Evolutionary conservation across 1,140 invertebrate genomes (phyloP).

Genomic region (Anastatus disparis): DNA sequence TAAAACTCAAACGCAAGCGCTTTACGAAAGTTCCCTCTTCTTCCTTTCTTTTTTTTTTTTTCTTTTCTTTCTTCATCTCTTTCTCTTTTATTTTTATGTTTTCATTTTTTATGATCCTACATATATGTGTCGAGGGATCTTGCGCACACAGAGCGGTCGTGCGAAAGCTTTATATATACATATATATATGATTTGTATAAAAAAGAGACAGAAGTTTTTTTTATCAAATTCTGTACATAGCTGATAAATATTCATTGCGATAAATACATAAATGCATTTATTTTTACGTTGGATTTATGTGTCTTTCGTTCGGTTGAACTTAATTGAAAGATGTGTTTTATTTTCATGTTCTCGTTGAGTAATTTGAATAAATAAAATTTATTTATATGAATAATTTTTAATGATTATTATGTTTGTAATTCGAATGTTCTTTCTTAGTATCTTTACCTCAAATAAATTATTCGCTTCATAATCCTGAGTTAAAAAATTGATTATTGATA

Average conservation of each 20-base stretch:
- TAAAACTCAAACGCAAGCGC: constrained; percentile 56
- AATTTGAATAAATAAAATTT: no score
- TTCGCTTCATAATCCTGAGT: no score
- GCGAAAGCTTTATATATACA: constrained; percentile 21
- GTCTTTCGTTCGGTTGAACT: no score
- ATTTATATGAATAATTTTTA: no score
- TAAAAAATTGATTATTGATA: no score
- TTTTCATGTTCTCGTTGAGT: background rate
- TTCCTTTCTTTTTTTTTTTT: no score
- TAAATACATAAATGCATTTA: constrained; percentile 15
- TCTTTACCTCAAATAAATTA: no score
- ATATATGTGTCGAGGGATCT: background rate
- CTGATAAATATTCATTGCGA: constrained; percentile 17
- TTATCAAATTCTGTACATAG: background rate
- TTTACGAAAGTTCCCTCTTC: constrained; percentile 62
- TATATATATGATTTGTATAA: background rate
- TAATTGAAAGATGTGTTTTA: background rate
- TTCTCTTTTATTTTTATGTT: no score
- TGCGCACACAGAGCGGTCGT: background rate
- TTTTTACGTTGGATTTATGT: background rate
- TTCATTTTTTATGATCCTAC: constrained; percentile 56
- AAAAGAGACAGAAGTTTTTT: background rate
- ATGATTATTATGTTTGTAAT: no score
- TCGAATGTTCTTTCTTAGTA: no score
- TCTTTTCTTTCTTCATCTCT: no score